A percentile compares a stretch with the other conserved stretches of the same genome.
phyloP scores from a whole-genome alignment of 2,113 vertebrate genomes.

The Pampusana beccarii region DNA sequence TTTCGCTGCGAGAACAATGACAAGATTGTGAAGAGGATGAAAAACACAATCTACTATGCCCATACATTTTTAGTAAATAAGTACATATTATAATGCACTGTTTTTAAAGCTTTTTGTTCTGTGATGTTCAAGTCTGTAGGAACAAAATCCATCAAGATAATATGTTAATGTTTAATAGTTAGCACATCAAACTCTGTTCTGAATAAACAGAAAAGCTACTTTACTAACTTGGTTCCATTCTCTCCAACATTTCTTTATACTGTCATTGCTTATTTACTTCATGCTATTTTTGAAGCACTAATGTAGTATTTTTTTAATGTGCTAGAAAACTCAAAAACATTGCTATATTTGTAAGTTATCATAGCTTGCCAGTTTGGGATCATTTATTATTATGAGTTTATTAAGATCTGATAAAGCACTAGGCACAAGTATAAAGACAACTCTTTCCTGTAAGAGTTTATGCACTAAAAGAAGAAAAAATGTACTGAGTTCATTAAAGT shows the following conservation, averaged over 20 bases:
- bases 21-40: not conserved
- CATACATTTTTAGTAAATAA: constrained; percentile 40
- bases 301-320: constrained; percentile 29
- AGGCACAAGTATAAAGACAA: not conserved
- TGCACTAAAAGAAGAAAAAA: not conserved
- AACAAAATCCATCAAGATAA: constrained; percentile 62
- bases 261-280: constrained; percentile 57
- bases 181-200: constrained; percentile 25
- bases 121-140: constrained; percentile 32
- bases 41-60: constrained; percentile 19
- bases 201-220: constrained; percentile 43
- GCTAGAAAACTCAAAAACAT: not conserved
- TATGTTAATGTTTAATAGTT: constrained; percentile 50
- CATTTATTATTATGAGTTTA: not conserved
- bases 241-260: constrained; percentile 1
- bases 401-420: constrained; percentile 16
- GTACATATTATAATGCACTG: not conserved
- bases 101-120: constrained; percentile 36
- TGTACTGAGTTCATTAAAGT: not conserved
- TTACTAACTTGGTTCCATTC: not conserved
- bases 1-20: not conserved
- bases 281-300: constrained; percentile 28
- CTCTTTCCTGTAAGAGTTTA: not conserved
- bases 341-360: constrained; percentile 4
- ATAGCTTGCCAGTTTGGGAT: not conserved